Evolutionary conservation across 1,140 invertebrate species (phyloP), one percentile per base, ranked within the genome.

Genomic region (Aphaenogaster ashmeadi): DNA sequence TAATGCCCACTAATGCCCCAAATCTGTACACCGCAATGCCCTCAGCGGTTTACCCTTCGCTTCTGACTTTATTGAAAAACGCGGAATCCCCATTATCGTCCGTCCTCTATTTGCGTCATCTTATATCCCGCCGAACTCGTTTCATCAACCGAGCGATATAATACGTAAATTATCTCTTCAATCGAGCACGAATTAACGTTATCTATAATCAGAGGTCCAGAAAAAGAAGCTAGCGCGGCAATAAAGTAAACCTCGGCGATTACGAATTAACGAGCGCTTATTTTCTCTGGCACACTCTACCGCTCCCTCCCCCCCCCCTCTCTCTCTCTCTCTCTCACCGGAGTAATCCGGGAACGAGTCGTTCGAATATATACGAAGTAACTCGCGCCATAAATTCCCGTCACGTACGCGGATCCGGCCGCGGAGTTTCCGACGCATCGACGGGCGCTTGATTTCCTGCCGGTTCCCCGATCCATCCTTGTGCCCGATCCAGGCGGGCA

Each of bases 401-500:
- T 74, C 80, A 84, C 80, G 80, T 84, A 84, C 69, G 66, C 66
- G 69, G 86, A 84, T 62, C 69, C 69, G 67, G 66, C 77, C 78
- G 58, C 27, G 21, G 36, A 72, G 80, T 84, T 84, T 60, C 60
- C 69, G 80, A 67, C 60, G 80, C 81, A 66, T 85, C 56, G 75
- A 74, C 78, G 75, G 36, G 15, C 58, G 54, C 36, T 60, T 83
- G 89, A 90, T 90, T 90, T 90, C 80, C 88, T 85, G 79, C 50
- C 72, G 56, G 18, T 54, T 71, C 21, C 52, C 21, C 36, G 85
- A 79, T 87, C 78, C 72, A 87, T 89, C 60, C 58, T 54, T 36
- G n/a, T 62, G 27, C 18, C 75, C 41, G 58, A 54, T 80, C 62
- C 47, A 36, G 67, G 38, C 52, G 15, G n/a, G 67, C 44, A 52